Evolutionary conservation across 2,797 vertebrate genomes (phyloP).

Genomic region (Oryzias sinensis): DNA sequence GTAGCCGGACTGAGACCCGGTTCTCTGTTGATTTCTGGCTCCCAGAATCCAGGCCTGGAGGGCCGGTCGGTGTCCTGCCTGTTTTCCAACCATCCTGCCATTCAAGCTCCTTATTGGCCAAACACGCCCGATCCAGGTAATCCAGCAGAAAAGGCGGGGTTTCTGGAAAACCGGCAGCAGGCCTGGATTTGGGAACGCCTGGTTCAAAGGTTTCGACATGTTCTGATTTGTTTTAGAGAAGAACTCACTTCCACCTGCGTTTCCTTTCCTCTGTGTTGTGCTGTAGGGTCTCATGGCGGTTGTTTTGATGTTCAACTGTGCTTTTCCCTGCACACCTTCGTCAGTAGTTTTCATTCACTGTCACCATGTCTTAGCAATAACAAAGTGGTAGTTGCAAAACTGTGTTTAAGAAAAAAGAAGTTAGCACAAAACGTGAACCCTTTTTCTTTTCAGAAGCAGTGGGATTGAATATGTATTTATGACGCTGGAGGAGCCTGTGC

Average conservation of each 20-base stretch:
- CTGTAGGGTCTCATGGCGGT: slow-evolving; percentile 78
- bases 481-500: slow-evolving; percentile 88
- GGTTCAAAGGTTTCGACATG: slow-evolving; percentile 47
- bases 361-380: slow-evolving; percentile 96
- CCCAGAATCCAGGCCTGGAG: slow-evolving; percentile 32
- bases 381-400: slow-evolving; percentile 81
- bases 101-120: no score
- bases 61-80: no score
- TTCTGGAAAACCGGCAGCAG: no score
- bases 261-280: slow-evolving; percentile 72
- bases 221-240: slow-evolving; percentile 24
- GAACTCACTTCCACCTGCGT: slow-evolving; percentile 36
- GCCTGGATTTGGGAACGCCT: no score
- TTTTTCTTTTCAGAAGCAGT: slow-evolving; percentile 76
- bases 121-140: no score
- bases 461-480: slow-evolving; percentile 86
- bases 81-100: no score
- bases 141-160: no score
- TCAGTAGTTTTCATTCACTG: slow-evolving; percentile 88
- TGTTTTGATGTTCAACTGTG: slow-evolving; percentile 87
- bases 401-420: slow-evolving; percentile 63
- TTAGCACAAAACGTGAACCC: slow-evolving; percentile 79
- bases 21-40: slow-evolving; percentile 50
- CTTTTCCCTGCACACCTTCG: slow-evolving; percentile 77
- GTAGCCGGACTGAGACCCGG: slow-evolving; percentile 81